A percentile compares a stretch with the other conserved stretches of the same genome.
Conservation (phyloP, 2,888 invertebrate genomes). For the Erynnis tages region DNA sequence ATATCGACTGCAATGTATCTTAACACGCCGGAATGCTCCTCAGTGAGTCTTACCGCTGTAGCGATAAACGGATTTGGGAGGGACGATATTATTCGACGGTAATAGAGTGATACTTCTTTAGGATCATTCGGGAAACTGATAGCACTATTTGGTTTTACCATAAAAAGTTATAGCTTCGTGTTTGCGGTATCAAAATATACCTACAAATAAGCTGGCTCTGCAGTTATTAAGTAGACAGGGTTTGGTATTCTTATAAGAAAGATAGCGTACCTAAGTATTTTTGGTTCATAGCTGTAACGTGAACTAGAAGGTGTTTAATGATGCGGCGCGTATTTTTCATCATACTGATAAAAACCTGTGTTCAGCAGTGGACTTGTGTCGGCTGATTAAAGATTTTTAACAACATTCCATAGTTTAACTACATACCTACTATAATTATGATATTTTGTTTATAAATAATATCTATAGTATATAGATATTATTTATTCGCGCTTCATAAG, state of each 20-base stretch:
- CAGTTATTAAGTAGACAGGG: conserved; percentile 23
- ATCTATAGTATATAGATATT: too few species aligned
- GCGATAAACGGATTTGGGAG: conserved; percentile 72
- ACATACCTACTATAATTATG: too few species aligned
- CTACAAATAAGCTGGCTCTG: conserved; percentile 53
- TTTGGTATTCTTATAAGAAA: neutral
- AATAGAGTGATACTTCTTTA: conserved; percentile 44
- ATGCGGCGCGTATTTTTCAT: too few species aligned
- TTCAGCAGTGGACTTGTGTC: too few species aligned
- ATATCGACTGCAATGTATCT: conserved; percentile 62
- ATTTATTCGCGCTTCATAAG: too few species aligned
- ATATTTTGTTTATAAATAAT: too few species aligned
- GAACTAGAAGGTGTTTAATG: too few species aligned
- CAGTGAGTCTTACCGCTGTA: conserved; percentile 54
- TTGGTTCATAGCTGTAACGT: neutral
- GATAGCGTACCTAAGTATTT: too few species aligned
- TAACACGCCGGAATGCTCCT: conserved; percentile 41
- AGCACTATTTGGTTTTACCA: conserved; percentile 72
- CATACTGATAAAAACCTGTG: too few species aligned
- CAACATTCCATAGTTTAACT: too few species aligned
- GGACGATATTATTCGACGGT: conserved; percentile 38
- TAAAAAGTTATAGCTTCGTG: conserved; percentile 74
- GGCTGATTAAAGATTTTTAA: too few species aligned
- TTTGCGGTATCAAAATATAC: conserved; percentile 68
- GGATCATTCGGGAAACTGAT: conserved; percentile 41